A percentile compares a stretch with the other conserved stretches of the same genome.
Conservation (phyloP, 2,113 vertebrate species). For the Bufo bufo region DNA sequence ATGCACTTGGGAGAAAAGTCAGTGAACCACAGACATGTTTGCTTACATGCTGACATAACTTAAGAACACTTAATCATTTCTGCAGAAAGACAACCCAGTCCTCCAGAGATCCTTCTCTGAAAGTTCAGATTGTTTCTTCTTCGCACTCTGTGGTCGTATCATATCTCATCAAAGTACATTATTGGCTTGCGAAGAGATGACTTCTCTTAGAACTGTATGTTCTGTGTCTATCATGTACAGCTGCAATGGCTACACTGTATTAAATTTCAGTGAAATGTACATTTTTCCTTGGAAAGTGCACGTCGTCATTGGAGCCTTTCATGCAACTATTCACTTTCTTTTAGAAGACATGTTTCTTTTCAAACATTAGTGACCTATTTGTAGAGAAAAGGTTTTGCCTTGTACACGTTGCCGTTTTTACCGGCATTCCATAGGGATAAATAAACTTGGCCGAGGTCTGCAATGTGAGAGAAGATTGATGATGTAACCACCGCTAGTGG, state of each 20-base stretch:
- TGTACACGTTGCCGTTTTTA: not conserved
- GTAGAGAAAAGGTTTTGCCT: not conserved
- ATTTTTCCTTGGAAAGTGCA: not conserved
- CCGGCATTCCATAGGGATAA: constrained; percentile 5
- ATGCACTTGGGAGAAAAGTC: not conserved
- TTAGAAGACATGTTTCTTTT: constrained; percentile 13
- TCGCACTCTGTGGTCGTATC: too few species aligned
- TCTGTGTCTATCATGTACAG: not conserved
- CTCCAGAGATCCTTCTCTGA: not conserved
- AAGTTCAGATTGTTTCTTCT: not conserved
- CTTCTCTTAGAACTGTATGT: not conserved
- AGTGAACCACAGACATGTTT: not conserved
- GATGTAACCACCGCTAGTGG: constrained; percentile 6
- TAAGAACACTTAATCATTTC: not conserved
- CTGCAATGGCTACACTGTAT: not conserved
- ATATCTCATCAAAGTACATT: not conserved
- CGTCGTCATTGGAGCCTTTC: not conserved
- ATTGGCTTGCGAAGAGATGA: not conserved
- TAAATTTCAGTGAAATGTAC: not conserved
- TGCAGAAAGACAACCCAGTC: not conserved
- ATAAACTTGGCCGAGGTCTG: constrained; percentile 6
- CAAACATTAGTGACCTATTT: not conserved
- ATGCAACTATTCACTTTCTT: not conserved
- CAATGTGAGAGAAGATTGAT: constrained; percentile 4
- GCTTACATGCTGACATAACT: not conserved